Evolutionary conservation across 2,113 vertebrate species (phyloP), one percentile per base, ranked within the genome.

Genomic region (Plecturocebus donacophilus): DNA sequence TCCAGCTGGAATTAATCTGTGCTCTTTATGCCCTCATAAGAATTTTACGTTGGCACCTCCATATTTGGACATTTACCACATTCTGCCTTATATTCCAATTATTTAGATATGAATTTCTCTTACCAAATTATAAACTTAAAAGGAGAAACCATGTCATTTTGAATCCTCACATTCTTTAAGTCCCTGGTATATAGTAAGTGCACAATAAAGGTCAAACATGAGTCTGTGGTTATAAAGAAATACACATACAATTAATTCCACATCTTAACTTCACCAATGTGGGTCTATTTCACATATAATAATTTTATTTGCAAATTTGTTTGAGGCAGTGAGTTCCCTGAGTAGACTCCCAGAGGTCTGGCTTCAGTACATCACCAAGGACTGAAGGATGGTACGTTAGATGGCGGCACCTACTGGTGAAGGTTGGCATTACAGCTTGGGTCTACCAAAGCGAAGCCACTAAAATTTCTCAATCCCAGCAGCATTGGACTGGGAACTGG

Each of bases 401-500:
- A 98, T 11, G 84, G 98, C 77, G 97, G 84, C 98, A 98, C 98
- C 97, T 98, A 85, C 97, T 96, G 98, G 97, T 85, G 27, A 92
- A 45, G 52, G 6, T 10, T 49, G 35, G 54, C n/a, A 95, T 90
- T 94, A 90, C 96, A 93, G 8, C 23, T 27, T 38, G 75, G 40
- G 14, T 76, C 17, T 13, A 14, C 30, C 49, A 1, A 17, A 21
- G 40, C 14, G 64, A 30, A 75, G 68, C 8, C 2, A 27, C 68
- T 4, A 25, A 25, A 76, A 82, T 58, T 80, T 54, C 2, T 54
- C 71, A 0, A 12, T 30, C 42, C 47, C 75, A 35, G 52, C 5
- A 20, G 80, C 19, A 21, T 0, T 35, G 5, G 76, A 80, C 40
- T 4, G 2, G 25, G 47, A n/a, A 10, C 2, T 3, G 32, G 42